Base-by-base conservation (phyloP, 53 echinoderm and acorn worm species). In the Arbacia lixula region DNA sequence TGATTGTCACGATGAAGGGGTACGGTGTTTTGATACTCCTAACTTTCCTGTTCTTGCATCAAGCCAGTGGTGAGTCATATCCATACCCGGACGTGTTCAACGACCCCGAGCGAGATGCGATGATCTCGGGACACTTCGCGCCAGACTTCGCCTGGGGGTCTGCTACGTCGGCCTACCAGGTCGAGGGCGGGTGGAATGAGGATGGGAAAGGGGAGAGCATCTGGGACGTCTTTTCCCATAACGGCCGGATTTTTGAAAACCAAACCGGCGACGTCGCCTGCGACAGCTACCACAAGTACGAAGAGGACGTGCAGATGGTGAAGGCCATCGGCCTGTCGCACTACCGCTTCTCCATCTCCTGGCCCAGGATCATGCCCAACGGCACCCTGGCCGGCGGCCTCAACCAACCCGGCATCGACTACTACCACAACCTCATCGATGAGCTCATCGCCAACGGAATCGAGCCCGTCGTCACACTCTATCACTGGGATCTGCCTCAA, bases 401-500 rank as follows among this genome's bases (percentile, higher is more conserved):
- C 51, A 88, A 88, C 66, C 84, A 88, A 60, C 55, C 85, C 2
- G 91, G 91, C 12, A 85, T 91, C 65, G 50, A 28, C 21, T 91
- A 96, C 60, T 96, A 96, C 71, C 84, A 91, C 51, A 84, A 86
- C 53, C 75, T 93, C 14, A 81, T 93, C 35, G 53, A 89, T 33
- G 89, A 72, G n/a, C 86, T 96, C 12, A 51, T 87, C 12, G 83
- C 79, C 5, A 87, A 72, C 55, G 88, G 87, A 3, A 93, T 93
- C 66, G 52, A 86, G 33, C 96, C 96, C 3, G 85, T 96, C 82
- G 89, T 91, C 20, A 96, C 95, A 3, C 90, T 92, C 12, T 95
- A 95, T 72, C 95, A 95, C 72, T 95, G 95, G 95, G 95, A 95
- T 52, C 84, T 96, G 12, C 96, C 96, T 0, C 91, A 93, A 43